Percentiles rank a stretch among this genome's conserved stretches.
Evolutionary conservation across 2,888 invertebrate species (phyloP).

Genomic region (Hydriomena furcata): DNA sequence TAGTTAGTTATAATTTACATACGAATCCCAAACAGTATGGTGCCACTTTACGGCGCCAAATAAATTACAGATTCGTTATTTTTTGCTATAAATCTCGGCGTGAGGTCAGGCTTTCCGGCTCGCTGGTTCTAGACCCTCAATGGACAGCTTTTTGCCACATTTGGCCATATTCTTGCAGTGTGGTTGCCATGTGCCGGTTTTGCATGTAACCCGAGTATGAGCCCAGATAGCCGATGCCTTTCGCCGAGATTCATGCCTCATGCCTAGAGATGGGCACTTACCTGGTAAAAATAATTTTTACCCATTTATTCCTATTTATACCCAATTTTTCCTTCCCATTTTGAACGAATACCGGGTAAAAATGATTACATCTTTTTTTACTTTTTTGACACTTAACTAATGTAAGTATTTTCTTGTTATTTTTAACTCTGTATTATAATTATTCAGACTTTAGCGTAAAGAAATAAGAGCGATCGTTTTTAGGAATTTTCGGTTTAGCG

Average conservation of each 20-base stretch:
- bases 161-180: constrained; percentile 52
- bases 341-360: no score
- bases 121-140: constrained; percentile 55
- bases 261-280: no score
- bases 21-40: constrained; percentile 13
- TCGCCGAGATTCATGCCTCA: constrained; percentile 72
- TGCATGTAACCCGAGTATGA: constrained; percentile 61
- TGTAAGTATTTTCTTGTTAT: no score
- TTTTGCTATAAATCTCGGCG: constrained; percentile 45
- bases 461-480: no score
- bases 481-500: no score
- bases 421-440: no score
- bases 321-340: no score
- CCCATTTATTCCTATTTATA: no score
- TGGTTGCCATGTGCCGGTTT: constrained; percentile 70
- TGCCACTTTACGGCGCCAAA: constrained; percentile 25
- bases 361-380: no score
- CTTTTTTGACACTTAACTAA: no score
- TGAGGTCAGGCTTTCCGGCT: constrained; percentile 52
- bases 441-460: no score
- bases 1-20: constrained; percentile 7
- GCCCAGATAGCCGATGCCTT: constrained; percentile 47
- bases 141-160: constrained; percentile 66
- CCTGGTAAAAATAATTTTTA: no score
- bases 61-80: constrained; percentile 19